Percentiles rank a stretch among this genome's conserved stretches.
Conservation (phyloP, 2,888 invertebrate species). For the Isoperla grammatica region DNA sequence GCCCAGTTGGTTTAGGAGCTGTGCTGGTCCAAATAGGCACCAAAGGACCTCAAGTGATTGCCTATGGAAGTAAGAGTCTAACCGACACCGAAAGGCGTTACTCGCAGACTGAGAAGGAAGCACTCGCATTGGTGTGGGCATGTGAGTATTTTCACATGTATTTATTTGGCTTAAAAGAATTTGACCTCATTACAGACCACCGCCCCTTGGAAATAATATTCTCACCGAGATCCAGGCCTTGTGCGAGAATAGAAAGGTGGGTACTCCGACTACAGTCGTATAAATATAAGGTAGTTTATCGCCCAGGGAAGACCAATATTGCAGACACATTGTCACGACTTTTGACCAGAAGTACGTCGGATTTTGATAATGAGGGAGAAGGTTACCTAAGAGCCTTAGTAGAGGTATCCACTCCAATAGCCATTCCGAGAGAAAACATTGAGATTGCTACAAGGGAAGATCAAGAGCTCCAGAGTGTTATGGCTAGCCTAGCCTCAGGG, state of each 20-base stretch:
- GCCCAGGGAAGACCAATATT: constrained; percentile 34
- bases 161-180: constrained; percentile 37
- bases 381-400: too few relatives aligned
- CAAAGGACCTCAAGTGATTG: constrained; percentile 37
- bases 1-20: constrained; percentile 25
- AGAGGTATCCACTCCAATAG: too few relatives aligned
- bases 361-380: too few relatives aligned
- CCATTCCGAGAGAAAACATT: too few relatives aligned
- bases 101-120: constrained; percentile 28
- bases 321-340: constrained; percentile 36
- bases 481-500: too few relatives aligned
- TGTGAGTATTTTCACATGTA: constrained; percentile 41
- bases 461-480: too few relatives aligned
- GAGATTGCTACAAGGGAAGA: too few relatives aligned
- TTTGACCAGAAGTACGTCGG: too few relatives aligned
- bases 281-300: constrained; percentile 27
- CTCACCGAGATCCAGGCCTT: constrained; percentile 31
- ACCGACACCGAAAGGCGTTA: constrained; percentile 40
- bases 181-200: too few relatives aligned
- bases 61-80: constrained; percentile 40
- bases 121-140: constrained; percentile 40
- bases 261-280: constrained; percentile 33
- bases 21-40: constrained; percentile 35
- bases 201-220: too few relatives aligned
- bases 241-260: constrained; percentile 32